phyloP scores from a whole-genome alignment of 2,797 vertebrate species.

The Lagocephalus sceleratus region DNA sequence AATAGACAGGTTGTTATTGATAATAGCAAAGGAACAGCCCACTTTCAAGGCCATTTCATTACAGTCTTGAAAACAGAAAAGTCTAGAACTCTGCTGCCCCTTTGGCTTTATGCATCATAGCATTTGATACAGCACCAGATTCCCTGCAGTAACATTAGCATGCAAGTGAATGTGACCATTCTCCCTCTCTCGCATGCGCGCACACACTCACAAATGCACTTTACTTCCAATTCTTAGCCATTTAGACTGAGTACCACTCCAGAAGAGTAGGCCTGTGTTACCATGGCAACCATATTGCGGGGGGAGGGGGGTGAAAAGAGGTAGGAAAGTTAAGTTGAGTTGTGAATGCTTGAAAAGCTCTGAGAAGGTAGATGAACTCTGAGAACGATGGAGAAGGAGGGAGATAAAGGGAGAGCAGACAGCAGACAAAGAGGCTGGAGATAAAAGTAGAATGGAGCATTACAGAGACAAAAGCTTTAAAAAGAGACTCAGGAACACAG shows the following conservation, averaged over 20 bases:
- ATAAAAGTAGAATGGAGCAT: not conserved
- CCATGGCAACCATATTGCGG: slow-evolving; percentile 48
- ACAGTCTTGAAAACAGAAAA: slow-evolving; percentile 13
- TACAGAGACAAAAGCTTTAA: not conserved
- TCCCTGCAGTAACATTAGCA: slow-evolving; percentile 30
- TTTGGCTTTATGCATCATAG: slow-evolving; percentile 8
- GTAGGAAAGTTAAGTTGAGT: not conserved
- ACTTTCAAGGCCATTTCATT: slow-evolving; percentile 5
- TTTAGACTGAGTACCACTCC: slow-evolving; percentile 61
- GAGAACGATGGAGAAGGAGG: not conserved
- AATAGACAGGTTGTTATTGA: too few species aligned
- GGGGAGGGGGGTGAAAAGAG: not conserved
- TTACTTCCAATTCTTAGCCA: slow-evolving; percentile 44
- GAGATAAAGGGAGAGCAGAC: slow-evolving; percentile 2
- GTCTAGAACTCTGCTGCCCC: slow-evolving; percentile 3
- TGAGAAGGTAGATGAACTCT: not conserved
- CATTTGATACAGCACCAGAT: slow-evolving; percentile 18
- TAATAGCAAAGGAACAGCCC: slow-evolving; percentile 1
- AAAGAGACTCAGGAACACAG: not conserved
- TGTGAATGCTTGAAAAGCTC: not conserved
- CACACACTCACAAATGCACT: slow-evolving; percentile 1
- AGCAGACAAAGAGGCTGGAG: not conserved
- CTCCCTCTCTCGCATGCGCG: slow-evolving; percentile 1
- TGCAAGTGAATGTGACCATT: slow-evolving; percentile 12
- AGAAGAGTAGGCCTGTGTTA: slow-evolving; percentile 40